phyloP scores from a whole-genome alignment of 2,888 invertebrate species.

The Drosophila dives region DNA sequence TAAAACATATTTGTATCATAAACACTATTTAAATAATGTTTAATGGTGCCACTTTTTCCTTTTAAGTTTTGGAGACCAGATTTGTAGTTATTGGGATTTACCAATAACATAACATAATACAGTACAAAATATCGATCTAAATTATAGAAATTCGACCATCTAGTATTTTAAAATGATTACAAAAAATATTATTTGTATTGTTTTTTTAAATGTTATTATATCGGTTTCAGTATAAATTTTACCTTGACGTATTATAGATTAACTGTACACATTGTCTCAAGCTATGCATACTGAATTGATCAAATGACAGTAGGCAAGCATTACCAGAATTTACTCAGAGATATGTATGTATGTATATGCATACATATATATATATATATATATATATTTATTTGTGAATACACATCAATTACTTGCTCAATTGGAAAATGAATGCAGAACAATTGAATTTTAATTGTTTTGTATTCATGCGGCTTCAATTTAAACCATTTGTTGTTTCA shows the following conservation, averaged over 20 bases:
- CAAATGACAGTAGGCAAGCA: background rate
- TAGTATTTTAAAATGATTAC: background rate
- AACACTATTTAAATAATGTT: background rate
- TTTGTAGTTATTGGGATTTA: background rate
- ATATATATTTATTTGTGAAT: rapidly evolving
- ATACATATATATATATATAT: background rate
- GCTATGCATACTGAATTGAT: background rate
- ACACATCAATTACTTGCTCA: background rate
- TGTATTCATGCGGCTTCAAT: background rate
- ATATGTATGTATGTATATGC: background rate
- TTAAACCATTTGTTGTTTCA: background rate
- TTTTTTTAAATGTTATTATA: background rate
- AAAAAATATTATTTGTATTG: background rate
- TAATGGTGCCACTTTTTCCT: background rate
- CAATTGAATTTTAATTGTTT: constrained; percentile 3
- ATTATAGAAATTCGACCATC: background rate
- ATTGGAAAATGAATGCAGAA: background rate
- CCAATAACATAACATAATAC: no score
- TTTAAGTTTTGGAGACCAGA: background rate
- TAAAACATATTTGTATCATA: background rate
- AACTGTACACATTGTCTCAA: background rate
- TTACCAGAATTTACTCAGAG: background rate
- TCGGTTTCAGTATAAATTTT: background rate
- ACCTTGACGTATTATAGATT: background rate
- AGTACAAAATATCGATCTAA: background rate